phyloP scores from a whole-genome alignment of 2,888 invertebrate genomes.

The Ophioninae sp. region DNA sequence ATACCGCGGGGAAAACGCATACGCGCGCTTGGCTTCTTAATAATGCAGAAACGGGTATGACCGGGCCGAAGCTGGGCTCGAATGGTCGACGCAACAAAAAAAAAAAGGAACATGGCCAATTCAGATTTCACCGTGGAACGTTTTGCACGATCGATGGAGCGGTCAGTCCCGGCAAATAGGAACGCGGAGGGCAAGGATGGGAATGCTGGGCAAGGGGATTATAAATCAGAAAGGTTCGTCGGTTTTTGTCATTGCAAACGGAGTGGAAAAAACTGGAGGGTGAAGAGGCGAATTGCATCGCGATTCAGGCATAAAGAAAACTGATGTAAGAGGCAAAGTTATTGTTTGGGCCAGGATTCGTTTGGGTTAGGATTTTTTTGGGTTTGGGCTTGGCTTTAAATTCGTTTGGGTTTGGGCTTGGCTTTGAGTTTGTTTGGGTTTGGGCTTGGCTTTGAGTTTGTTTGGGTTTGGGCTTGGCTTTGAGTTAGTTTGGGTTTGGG shows the following conservation, averaged over 20 bases:
- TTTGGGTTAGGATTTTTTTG: no score
- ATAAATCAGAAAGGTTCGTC: background rate
- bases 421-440: no score
- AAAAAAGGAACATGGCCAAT: background rate
- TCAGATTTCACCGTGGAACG: background rate
- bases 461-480: no score
- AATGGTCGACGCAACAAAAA: background rate
- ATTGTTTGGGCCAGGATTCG: no score
- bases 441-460: no score
- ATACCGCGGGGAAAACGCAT: background rate
- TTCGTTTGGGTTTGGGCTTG: no score
- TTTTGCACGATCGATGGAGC: background rate
- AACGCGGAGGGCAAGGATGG: background rate
- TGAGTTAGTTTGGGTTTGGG: background rate
- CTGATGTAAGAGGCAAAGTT: no score
- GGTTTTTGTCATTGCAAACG: constrained; percentile 7
- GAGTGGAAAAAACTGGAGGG: background rate
- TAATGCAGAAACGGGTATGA: background rate
- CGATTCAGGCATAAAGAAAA: no score
- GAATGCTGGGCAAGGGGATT: no score
- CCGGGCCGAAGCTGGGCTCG: background rate
- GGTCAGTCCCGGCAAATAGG: background rate
- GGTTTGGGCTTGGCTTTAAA: no score
- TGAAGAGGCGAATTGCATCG: no score
- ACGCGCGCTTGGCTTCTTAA: background rate